Conservation (phyloP, 2,888 invertebrate species). For the Drosophila parthenogenetica region DNA sequence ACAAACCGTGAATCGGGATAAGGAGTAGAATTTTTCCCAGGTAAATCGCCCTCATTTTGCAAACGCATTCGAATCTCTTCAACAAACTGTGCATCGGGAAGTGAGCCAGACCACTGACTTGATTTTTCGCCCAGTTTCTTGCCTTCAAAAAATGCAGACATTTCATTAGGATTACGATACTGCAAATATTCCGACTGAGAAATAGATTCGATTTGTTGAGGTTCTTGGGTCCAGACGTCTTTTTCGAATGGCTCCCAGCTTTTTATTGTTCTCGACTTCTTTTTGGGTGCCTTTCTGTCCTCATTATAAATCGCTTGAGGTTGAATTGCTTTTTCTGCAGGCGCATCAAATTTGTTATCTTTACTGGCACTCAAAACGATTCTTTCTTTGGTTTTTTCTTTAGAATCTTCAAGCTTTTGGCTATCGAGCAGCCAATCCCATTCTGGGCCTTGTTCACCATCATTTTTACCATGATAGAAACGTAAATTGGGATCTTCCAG, state of each 20-base stretch:
- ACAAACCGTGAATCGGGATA: no score
- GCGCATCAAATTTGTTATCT: neutral
- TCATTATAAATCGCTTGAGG: neutral
- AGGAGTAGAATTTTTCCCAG: no score
- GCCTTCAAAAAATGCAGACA: neutral
- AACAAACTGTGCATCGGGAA: neutral
- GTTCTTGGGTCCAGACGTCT: neutral
- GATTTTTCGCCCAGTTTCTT: neutral
- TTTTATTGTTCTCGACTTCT: neutral
- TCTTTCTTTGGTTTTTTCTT: neutral
- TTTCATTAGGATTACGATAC: neutral
- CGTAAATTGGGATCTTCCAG: conserved; percentile 24
- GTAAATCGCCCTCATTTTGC: no score
- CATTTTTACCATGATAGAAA: conserved; percentile 15
- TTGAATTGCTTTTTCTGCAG: neutral
- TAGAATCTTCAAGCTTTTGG: neutral
- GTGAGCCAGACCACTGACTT: no score
- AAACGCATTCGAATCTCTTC: neutral
- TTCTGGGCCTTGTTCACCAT: conserved; percentile 28
- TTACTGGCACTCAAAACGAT: neutral
- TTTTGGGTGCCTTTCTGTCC: neutral
- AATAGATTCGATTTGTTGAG: neutral
- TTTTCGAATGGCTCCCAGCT: no score
- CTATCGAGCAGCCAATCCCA: conserved; percentile 60
- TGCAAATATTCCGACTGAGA: neutral